Evolutionary conservation across 53 echinoderm and acorn worm species (phyloP).

Genomic region (Actinopyga echinites): DNA sequence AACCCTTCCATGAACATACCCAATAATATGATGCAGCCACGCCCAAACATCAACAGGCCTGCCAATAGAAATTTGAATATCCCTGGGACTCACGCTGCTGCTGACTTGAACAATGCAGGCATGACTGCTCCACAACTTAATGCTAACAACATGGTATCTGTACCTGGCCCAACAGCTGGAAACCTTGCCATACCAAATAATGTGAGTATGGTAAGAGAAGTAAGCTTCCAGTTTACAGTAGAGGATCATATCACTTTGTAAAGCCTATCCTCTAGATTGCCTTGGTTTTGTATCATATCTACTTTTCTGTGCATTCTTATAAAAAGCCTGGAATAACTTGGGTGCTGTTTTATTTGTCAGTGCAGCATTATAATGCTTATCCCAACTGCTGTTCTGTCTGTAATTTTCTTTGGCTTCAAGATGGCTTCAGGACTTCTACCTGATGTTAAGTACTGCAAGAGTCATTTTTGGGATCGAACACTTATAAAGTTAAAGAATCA

Average conservation of each 20-base stretch:
- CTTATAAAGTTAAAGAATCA: too few species aligned
- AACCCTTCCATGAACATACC: slow-evolving; percentile 60
- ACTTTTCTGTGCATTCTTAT: background rate
- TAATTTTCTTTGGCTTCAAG: too few species aligned
- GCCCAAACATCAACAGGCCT: slow-evolving; percentile 60
- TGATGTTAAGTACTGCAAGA: too few species aligned
- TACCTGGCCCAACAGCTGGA: slow-evolving; percentile 7
- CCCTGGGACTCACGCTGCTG: slow-evolving; percentile 42
- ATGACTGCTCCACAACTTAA: slow-evolving; percentile 30
- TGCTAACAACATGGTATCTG: slow-evolving; percentile 42
- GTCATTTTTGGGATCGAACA: too few species aligned
- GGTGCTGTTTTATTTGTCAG: too few species aligned
- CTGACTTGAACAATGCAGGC: slow-evolving; percentile 35
- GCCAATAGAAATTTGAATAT: slow-evolving; percentile 49
- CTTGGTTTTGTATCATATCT: background rate
- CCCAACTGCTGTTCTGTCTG: too few species aligned
- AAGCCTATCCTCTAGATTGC: background rate
- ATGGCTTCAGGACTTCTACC: too few species aligned
- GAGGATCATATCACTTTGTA: too few species aligned
- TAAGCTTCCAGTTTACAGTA: too few species aligned
- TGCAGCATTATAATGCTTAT: too few species aligned
- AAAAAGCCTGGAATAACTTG: background rate
- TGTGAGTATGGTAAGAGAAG: slow-evolving; percentile 25
- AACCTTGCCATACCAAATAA: slow-evolving; percentile 37
- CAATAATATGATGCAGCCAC: slow-evolving; percentile 50